Conservation (phyloP, 2,113 vertebrate species). For the Oceanodroma tethys region DNA sequence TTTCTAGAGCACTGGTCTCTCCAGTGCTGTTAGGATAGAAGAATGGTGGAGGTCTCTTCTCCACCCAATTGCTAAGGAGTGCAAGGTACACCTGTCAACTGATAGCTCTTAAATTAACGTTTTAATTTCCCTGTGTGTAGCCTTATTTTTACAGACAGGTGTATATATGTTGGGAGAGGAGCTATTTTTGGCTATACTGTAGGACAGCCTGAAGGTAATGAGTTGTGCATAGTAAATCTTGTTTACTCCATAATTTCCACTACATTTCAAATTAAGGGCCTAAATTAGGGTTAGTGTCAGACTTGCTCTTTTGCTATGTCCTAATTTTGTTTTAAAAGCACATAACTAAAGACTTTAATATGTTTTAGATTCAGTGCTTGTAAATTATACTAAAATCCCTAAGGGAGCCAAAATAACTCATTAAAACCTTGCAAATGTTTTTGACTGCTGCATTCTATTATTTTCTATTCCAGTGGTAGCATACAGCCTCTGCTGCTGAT, state of each 20-base stretch:
- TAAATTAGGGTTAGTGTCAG: constrained; percentile 55
- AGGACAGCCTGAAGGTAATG: constrained; percentile 49
- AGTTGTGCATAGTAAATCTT: constrained; percentile 40
- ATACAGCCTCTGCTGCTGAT: constrained; percentile 62
- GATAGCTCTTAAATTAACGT: constrained; percentile 8
- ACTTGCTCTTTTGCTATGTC: constrained; percentile 31
- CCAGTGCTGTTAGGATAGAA: neutral
- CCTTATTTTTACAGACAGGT: constrained; percentile 44
- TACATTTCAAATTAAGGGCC: constrained; percentile 53
- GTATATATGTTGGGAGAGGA: neutral
- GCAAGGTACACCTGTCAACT: neutral
- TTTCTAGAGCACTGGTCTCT: neutral
- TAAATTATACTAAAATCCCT: constrained; percentile 67
- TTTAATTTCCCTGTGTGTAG: neutral
- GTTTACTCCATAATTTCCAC: constrained; percentile 37
- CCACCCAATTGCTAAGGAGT: neutral
- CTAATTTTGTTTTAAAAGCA: constrained; percentile 69
- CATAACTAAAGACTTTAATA: constrained; percentile 75
- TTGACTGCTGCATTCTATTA: constrained; percentile 70
- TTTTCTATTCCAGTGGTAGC: constrained; percentile 67
- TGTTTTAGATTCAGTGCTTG: constrained; percentile 72
- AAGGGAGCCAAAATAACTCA: constrained; percentile 73
- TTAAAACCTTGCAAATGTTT: constrained; percentile 74
- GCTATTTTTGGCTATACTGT: constrained; percentile 23
- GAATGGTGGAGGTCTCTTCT: neutral